Evolutionary conservation across 2,888 invertebrate species (phyloP), one percentile per base, ranked within the genome.

Genomic region (Malachius bipustulatus): DNA sequence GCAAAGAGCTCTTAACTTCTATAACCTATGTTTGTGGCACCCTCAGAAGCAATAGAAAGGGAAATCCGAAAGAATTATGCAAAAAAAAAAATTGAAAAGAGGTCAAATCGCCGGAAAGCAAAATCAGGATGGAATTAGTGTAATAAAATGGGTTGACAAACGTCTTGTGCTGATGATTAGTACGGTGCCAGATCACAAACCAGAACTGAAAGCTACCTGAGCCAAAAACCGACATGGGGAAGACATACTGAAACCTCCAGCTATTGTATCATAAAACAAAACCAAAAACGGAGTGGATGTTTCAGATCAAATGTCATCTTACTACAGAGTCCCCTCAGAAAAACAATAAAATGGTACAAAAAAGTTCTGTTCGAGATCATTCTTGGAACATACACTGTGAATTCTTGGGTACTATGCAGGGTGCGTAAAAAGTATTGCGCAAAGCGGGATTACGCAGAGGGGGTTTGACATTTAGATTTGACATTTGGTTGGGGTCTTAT

Each of bases 91-190:
- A n/a, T n/a, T n/a, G n/a, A n/a, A n/a, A n/a, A n/a, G n/a, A n/a
- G n/a, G 8, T 36, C 16, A 36, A 36, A 32, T 43, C 16, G 34
- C 30, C 24, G 37, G 37, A 30, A 30, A 34, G 31, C 32, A 44
- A 29, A 41, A 34, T 27, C 16, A 32, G 34, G 35, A 29, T 33
- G 40, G 39, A 13, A 31, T 41, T 11, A 9, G 30, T 9, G 39
- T 41, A 9, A 35, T 37, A 16, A 40, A 40, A 16, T 40, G 42
- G 39, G 11, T 36, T 11, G 39, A 42, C 30, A 37, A 40, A 30
- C 37, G 40, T 10, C 36, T 26, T 26, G 40, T 40, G n/a, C 16
- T 42, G 14, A 42, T 42, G 37, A 30, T 40, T 11, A 34, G 12
- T 30, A 36, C n/a, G n/a, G n/a, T n/a, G n/a, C n/a, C n/a, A n/a